Evolutionary conservation across 2,888 invertebrate species (phyloP).

Genomic region (Ochropacha duplaris): DNA sequence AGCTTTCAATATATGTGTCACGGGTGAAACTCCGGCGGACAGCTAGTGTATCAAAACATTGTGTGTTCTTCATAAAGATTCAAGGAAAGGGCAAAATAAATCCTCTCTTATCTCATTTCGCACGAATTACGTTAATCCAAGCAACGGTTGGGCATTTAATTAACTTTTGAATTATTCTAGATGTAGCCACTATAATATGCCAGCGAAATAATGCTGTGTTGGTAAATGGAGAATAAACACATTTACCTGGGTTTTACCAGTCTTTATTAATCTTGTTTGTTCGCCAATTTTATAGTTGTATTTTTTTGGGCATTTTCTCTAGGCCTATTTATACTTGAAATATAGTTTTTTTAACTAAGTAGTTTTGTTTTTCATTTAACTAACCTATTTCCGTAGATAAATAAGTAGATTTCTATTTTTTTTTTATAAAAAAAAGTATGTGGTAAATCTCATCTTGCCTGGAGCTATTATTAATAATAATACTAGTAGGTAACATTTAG

Average conservation of each 20-base stretch:
- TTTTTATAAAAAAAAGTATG: too few relatives aligned
- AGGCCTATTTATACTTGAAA: too few relatives aligned
- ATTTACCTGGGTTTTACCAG: background rate
- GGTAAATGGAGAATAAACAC: background rate
- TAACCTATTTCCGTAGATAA: too few relatives aligned
- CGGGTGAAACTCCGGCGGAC: too few relatives aligned
- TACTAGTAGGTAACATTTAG: too few relatives aligned
- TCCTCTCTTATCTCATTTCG: slow-evolving; percentile 12
- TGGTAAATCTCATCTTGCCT: too few relatives aligned
- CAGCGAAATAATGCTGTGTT: background rate
- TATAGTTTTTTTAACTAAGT: too few relatives aligned
- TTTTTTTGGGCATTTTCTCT: background rate
- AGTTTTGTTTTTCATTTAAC: too few relatives aligned
- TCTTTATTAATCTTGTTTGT: background rate
- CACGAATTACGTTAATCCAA: background rate
- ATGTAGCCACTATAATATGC: background rate
- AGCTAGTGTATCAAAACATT: too few relatives aligned
- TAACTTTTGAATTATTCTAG: slow-evolving; percentile 41
- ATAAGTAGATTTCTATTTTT: too few relatives aligned
- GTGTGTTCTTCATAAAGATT: background rate
- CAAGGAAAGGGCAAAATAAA: slow-evolving; percentile 5
- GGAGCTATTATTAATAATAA: too few relatives aligned
- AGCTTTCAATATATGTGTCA: too few relatives aligned
- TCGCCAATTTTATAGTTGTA: background rate
- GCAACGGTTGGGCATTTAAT: slow-evolving; percentile 25